Conservation (phyloP, 2,113 vertebrate species). For the Salminus brasiliensis region DNA sequence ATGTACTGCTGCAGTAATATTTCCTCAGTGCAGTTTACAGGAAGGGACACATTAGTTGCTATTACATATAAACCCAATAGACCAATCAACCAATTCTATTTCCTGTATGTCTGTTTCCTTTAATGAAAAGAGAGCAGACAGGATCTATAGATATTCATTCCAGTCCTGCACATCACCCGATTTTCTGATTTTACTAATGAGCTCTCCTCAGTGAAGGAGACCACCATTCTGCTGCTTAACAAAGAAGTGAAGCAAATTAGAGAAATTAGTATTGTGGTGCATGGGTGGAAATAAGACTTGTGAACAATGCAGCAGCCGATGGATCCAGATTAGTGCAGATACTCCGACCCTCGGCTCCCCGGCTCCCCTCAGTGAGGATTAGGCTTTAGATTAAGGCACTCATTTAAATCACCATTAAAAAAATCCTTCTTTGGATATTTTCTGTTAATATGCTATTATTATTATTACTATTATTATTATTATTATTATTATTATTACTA, state of each 20-base stretch:
- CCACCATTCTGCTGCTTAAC: background rate
- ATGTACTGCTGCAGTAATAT: background rate
- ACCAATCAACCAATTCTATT: too few species aligned
- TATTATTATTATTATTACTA: too few species aligned
- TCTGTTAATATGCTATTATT: background rate
- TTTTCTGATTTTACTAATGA: background rate
- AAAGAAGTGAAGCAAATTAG: background rate
- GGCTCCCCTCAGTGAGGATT: background rate
- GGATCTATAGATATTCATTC: too few species aligned
- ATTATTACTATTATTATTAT: too few species aligned
- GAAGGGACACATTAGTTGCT: too few species aligned
- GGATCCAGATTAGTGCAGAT: background rate
- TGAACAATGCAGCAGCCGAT: background rate
- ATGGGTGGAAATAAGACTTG: background rate
- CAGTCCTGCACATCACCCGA: too few species aligned
- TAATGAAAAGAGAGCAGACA: too few species aligned
- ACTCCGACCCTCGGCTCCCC: background rate
- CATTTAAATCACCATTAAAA: too few species aligned
- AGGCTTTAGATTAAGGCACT: too few species aligned
- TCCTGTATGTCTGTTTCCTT: too few species aligned
- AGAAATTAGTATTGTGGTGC: conserved; percentile 1
- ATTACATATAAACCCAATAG: too few species aligned
- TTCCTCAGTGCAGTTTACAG: background rate
- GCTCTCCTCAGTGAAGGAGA: background rate
- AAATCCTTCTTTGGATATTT: too few species aligned